Percentiles rank a stretch among this genome's conserved stretches.
Conservation (phyloP, 2,797 vertebrate species). For the Helarctos malayanus region DNA sequence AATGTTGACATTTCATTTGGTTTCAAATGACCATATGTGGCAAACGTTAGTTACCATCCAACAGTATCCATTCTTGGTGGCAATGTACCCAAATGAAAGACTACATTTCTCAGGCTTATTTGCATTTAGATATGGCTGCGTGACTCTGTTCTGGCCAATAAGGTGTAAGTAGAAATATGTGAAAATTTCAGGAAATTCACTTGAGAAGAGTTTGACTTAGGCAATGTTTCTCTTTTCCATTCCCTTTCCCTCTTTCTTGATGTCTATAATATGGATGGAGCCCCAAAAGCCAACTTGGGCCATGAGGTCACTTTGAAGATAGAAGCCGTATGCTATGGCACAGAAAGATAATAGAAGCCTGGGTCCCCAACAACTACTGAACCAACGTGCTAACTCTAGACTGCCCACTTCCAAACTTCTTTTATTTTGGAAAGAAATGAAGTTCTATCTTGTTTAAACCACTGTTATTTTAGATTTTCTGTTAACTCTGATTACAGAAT, state of each 20-base stretch:
- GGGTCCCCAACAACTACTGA: not conserved
- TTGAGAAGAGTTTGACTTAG: conserved; percentile 1
- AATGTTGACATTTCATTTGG: not conserved
- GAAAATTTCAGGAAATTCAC: not conserved
- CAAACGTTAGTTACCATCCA: not conserved
- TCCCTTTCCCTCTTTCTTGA: not conserved
- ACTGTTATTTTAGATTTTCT: conserved; percentile 53
- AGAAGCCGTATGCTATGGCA: not conserved
- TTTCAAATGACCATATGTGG: not conserved
- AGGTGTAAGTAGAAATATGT: not conserved
- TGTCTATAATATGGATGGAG: not conserved
- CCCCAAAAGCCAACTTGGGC: not conserved
- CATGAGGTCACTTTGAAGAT: not conserved
- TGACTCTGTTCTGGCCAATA: not conserved
- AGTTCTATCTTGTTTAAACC: not conserved
- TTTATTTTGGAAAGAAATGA: conserved; percentile 15
- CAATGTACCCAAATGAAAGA: not conserved
- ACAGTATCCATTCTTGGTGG: not conserved
- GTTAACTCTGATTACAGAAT: conserved; percentile 30
- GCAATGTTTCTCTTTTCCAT: not conserved
- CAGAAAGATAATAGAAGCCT: not conserved
- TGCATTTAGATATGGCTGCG: not conserved
- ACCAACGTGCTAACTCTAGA: not conserved
- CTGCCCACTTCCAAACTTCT: not conserved
- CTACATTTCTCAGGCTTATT: not conserved